Conservation (phyloP, 2,888 invertebrate genomes). For the Agrotis segetum region DNA sequence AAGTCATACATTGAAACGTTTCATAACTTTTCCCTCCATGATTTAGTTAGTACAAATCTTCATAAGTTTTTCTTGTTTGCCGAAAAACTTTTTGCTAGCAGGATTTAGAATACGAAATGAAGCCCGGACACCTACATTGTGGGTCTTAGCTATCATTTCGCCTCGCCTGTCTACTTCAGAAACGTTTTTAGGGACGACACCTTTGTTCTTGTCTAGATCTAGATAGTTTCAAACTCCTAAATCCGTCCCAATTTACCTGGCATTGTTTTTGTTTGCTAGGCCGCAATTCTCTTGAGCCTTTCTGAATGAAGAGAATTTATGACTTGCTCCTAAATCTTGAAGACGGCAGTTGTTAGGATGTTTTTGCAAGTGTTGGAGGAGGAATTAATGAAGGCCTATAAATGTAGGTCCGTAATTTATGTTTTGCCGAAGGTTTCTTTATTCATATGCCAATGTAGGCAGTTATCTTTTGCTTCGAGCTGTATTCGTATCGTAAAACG, state of each 20-base stretch:
- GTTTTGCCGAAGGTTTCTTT: slow-evolving; percentile 12
- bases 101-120: slow-evolving; percentile 49
- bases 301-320: slow-evolving; percentile 42
- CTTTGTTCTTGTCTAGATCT: slow-evolving; percentile 33
- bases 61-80: slow-evolving; percentile 40
- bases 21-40: slow-evolving; percentile 27
- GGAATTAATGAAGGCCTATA: slow-evolving; percentile 44
- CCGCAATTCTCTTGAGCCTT: slow-evolving; percentile 16
- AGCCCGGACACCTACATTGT: slow-evolving; percentile 21
- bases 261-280: slow-evolving; percentile 44
- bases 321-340: slow-evolving; percentile 44
- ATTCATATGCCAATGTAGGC: neutral
- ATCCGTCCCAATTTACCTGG: slow-evolving; percentile 39
- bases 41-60: slow-evolving; percentile 46
- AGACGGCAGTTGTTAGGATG: slow-evolving; percentile 24
- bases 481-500: neutral
- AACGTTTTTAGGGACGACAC: slow-evolving; percentile 26
- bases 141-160: slow-evolving; percentile 12
- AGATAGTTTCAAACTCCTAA: slow-evolving; percentile 33
- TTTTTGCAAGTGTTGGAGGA: slow-evolving; percentile 34
- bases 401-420: slow-evolving; percentile 45
- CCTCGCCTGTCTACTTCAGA: neutral
- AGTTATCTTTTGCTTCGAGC: neutral
- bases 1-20: slow-evolving; percentile 29
- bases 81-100: slow-evolving; percentile 30